phyloP scores from a whole-genome alignment of 2,113 vertebrate genomes.

The Pica pica region DNA sequence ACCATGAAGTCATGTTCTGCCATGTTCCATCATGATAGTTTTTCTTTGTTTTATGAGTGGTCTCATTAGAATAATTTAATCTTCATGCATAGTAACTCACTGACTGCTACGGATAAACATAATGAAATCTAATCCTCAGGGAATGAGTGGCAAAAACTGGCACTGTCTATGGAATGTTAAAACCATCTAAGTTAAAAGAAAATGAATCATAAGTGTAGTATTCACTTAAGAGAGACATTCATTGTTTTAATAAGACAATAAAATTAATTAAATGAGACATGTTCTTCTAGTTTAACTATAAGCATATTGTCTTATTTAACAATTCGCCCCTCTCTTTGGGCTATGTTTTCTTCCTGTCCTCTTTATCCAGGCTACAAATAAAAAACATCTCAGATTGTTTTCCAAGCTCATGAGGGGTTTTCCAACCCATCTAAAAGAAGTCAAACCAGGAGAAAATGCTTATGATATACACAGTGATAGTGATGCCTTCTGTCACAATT shows the following conservation, averaged over 20 bases:
- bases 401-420: background rate
- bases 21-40: background rate
- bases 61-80: constrained; percentile 12
- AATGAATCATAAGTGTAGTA: background rate
- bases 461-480: background rate
- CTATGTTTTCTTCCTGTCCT: background rate
- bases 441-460: background rate
- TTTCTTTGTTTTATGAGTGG: background rate
- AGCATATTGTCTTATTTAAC: background rate
- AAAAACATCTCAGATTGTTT: background rate
- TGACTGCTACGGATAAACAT: background rate
- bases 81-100: background rate
- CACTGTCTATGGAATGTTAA: background rate
- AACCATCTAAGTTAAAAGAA: background rate
- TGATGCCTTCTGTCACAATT: background rate
- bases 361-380: background rate
- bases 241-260: background rate
- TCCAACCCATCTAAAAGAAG: background rate
- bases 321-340: background rate
- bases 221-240: background rate
- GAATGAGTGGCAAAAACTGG: background rate
- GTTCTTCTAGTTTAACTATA: background rate
- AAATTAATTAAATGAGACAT: background rate
- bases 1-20: background rate
- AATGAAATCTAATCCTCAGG: background rate